Conservation (phyloP, 2,797 vertebrate genomes). For the Malurus splendens region DNA sequence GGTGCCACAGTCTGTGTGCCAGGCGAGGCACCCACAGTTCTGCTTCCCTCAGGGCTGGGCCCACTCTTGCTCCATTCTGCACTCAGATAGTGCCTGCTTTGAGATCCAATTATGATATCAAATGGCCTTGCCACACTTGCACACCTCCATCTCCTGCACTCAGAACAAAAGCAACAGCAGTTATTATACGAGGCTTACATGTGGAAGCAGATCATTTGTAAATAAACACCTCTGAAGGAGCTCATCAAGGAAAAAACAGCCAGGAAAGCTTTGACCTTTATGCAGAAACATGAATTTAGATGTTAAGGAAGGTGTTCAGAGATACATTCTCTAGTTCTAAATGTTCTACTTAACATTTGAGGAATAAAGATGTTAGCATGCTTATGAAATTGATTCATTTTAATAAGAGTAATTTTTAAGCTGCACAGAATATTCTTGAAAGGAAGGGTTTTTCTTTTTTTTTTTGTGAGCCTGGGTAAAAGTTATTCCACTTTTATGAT, state of each 20-base stretch:
- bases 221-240: conserved; percentile 40
- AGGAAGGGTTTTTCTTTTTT: neutral
- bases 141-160: neutral
- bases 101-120: neutral
- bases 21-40: neutral
- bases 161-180: neutral
- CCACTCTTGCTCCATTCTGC: neutral
- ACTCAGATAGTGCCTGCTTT: neutral
- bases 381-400: conserved; percentile 26
- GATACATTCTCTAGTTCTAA: conserved; percentile 2
- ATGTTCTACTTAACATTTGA: conserved; percentile 38
- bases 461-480: neutral
- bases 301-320: neutral
- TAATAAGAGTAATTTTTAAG: neutral
- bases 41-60: neutral
- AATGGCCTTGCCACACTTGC: neutral
- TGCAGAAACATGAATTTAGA: conserved; percentile 11
- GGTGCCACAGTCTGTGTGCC: neutral
- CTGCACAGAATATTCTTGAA: neutral
- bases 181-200: neutral
- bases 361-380: neutral
- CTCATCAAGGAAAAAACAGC: conserved; percentile 3
- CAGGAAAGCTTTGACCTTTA: conserved; percentile 34
- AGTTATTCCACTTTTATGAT: conserved; percentile 4
- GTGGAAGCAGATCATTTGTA: neutral